phyloP scores from a whole-genome alignment of 2,113 vertebrate species.

The Struthio camelus region DNA sequence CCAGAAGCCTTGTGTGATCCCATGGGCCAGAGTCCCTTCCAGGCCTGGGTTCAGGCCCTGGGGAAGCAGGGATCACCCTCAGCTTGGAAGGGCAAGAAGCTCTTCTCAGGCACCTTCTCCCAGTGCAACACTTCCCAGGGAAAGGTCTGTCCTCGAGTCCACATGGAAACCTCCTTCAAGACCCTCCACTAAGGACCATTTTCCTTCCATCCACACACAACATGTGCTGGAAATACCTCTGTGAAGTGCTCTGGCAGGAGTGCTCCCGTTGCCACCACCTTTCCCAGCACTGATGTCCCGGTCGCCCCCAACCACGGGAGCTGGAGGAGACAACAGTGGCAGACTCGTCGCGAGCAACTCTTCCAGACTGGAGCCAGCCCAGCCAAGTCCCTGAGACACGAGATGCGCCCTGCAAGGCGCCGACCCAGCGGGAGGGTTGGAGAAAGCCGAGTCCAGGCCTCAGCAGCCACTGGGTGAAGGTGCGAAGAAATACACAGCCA shows the following conservation, averaged over 20 bases:
- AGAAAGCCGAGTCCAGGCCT: not conserved
- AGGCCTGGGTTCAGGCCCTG: not conserved
- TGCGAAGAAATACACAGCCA: conserved; percentile 83
- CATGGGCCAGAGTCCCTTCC: not conserved
- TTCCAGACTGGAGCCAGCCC: not conserved
- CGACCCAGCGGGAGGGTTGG: rapidly evolving
- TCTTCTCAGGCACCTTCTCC: not conserved
- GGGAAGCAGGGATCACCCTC: not conserved
- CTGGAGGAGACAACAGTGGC: not conserved
- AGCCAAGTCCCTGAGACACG: not conserved
- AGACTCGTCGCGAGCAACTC: not conserved
- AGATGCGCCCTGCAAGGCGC: rapidly evolving
- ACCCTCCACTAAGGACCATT: not conserved
- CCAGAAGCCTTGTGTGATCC: not conserved
- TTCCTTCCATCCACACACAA: not conserved
- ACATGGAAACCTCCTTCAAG: not conserved
- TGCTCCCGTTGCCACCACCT: not conserved
- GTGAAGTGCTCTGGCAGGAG: not conserved
- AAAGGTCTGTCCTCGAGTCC: not conserved
- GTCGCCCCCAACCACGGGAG: not conserved
- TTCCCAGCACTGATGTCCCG: not conserved
- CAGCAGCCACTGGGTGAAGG: conserved; percentile 82
- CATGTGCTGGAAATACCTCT: rapidly evolving
- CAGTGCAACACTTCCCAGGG: not conserved
- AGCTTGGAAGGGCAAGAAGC: not conserved